Evolutionary conservation across 1,140 invertebrate genomes (phyloP).

Genomic region (Dolichoris vasculosae): DNA sequence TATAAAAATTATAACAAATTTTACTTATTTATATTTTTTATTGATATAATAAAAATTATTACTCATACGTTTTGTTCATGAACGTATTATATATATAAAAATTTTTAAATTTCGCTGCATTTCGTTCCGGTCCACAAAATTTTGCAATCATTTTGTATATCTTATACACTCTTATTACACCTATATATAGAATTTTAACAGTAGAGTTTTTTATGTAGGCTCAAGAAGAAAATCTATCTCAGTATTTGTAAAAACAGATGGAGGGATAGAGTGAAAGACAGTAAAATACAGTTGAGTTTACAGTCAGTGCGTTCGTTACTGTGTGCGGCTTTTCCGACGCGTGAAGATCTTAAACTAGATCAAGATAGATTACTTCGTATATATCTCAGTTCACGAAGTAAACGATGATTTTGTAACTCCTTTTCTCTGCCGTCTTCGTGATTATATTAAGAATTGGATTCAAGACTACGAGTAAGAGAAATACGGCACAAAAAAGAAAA

Average conservation of each 20-base stretch:
- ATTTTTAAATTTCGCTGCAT: no score
- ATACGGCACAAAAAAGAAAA: neutral
- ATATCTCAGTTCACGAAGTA: neutral
- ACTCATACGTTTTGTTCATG: no score
- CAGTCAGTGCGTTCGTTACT: constrained; percentile 35
- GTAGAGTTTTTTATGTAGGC: no score
- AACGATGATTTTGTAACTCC: neutral
- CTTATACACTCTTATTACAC: no score
- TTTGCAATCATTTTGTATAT: no score
- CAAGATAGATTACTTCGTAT: constrained; percentile 51
- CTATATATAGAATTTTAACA: no score
- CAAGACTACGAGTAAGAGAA: neutral
- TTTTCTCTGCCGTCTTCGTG: constrained; percentile 1
- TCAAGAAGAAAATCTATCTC: constrained; percentile 25
- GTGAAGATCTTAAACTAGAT: constrained; percentile 40
- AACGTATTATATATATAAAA: no score
- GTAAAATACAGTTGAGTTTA: constrained; percentile 42
- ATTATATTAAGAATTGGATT: neutral
- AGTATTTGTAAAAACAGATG: constrained; percentile 45
- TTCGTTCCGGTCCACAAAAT: no score
- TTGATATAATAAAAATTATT: no score
- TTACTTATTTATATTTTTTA: no score
- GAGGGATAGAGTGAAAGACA: constrained; percentile 47
- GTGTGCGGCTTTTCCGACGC: neutral
- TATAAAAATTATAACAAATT: no score